A percentile compares a stretch with the other conserved stretches of the same genome.
These are phyloP conservation scores for Taenioides sp. DNA, from an alignment of 2,797 vertebrate species.

Conservation along the genomic window DNA sequence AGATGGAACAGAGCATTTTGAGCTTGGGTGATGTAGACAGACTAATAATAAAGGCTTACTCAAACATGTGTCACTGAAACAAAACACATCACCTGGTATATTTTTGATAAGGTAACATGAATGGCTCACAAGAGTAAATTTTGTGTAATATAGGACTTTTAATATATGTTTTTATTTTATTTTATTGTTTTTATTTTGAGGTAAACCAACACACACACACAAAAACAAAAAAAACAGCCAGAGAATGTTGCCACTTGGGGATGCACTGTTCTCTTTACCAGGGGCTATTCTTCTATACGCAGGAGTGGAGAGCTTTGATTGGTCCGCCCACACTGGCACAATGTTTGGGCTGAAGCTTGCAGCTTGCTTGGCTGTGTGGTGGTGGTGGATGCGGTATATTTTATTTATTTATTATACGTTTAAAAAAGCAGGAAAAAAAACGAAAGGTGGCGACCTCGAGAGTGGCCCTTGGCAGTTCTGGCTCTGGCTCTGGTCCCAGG, in stretches of 20 bases:
- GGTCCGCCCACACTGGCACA: constrained; percentile 54
- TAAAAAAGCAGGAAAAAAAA: constrained; percentile 35
- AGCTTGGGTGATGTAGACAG: no score
- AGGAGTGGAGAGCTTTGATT: constrained; percentile 53
- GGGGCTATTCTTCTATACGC: constrained; percentile 59
- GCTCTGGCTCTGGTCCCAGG: constrained; percentile 27
- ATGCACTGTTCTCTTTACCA: constrained; percentile 54
- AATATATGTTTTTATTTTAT: neutral
- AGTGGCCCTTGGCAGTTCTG: constrained; percentile 41
- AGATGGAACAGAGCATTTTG: no score
- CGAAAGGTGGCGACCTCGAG: constrained; percentile 47
- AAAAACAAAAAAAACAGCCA: constrained; percentile 11
- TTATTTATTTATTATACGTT: constrained; percentile 33
- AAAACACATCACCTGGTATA: no score
- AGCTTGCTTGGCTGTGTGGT: constrained; percentile 43
- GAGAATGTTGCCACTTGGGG: constrained; percentile 35
- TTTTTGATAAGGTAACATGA: no score
- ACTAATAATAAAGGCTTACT: no score
- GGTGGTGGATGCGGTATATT: constrained; percentile 29
- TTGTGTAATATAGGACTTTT: no score
- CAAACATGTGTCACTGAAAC: no score
- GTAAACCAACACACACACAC: constrained; percentile 45
- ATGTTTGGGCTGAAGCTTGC: constrained; percentile 47
- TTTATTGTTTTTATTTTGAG: constrained; percentile 39
- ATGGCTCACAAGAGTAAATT: no score